Evolutionary conservation across 2,888 invertebrate species (phyloP), one percentile per base, ranked within the genome.

Genomic region (Schizotus pectinicornis): DNA sequence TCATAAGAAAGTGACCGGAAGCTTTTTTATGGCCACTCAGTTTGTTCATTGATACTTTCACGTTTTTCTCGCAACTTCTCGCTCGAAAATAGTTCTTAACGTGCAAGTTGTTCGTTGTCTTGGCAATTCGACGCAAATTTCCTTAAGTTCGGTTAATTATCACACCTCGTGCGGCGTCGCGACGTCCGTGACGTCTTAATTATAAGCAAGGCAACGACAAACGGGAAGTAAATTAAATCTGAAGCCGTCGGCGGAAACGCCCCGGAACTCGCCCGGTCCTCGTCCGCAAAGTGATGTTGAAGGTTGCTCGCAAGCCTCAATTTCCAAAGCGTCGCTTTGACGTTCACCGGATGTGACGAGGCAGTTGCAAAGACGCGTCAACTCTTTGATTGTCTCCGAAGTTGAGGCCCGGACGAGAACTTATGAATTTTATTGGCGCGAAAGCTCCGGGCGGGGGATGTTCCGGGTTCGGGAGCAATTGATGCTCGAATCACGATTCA

Each of bases 221-320:
- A 56, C 49, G 14, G 41, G 43, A 12, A 42, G 42, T 43, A 49
- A 56, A 56, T 56, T 56, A 56, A 49, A 56, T 56, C 56, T 39
- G 56, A 56, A 42, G 56, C 42, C 30, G 35, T 22, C 30, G 11
- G 11, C 41, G 55, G 41, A 55, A 31, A 45, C 13, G 13, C 39
- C 13, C 50, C 50, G 41, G 53, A 53, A 45, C 22, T 22, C 22
- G 22, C 22, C 22, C 22, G 22, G 22, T 22, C 22, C 22, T 22
- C 22, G 22, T 22, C 22, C 22, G 22, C 47, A 47, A 54, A 41
- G 54, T 54, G 43, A 7, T 33, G 12, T 12, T 54, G 54, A 54
- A 54, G 54, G 42, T 34, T 35, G 14, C 14, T 31, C 9, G 22
- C 42, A n/a, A 7, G 38, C 13, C 38, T 7, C 38, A 11, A 42